phyloP scores from a whole-genome alignment of 2,888 invertebrate genomes.

The Netelia inedita region DNA sequence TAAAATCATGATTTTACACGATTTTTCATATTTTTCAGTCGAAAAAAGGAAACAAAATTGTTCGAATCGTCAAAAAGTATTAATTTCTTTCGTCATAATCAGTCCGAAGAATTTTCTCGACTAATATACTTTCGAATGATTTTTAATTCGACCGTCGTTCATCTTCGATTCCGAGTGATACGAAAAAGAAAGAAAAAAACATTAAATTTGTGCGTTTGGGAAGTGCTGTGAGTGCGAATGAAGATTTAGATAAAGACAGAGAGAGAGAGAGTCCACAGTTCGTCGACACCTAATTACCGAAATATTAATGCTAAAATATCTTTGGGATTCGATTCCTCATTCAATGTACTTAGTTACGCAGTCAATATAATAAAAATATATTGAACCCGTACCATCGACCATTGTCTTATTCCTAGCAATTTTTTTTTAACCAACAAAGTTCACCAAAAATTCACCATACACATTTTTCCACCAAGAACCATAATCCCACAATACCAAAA shows the following conservation, averaged over 20 bases:
- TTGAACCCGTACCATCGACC: conserved; percentile 74
- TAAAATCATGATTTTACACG: background rate
- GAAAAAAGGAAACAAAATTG: background rate
- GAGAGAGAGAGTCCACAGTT: conserved; percentile 64
- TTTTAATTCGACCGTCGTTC: background rate
- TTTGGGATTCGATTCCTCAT: conserved; percentile 80
- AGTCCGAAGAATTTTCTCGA: background rate
- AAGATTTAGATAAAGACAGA: conserved; percentile 44
- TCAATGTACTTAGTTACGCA: conserved; percentile 84
- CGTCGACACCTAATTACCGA: conserved; percentile 75
- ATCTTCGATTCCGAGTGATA: conserved; percentile 35
- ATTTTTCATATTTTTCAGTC: too few species aligned
- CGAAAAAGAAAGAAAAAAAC: conserved; percentile 32
- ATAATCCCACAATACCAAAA: too few species aligned
- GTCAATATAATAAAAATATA: conserved; percentile 82
- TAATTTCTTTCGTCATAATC: background rate
- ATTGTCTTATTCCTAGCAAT: background rate
- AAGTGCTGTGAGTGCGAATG: conserved; percentile 37
- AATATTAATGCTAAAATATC: conserved; percentile 81
- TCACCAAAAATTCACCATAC: too few species aligned
- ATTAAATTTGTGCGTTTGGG: conserved; percentile 50
- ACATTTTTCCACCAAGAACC: too few species aligned
- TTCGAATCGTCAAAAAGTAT: background rate
- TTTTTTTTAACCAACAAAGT: too few species aligned
- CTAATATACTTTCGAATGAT: background rate